phyloP scores from a whole-genome alignment of 2,797 vertebrate genomes.

The Phylloscopus collybita region DNA sequence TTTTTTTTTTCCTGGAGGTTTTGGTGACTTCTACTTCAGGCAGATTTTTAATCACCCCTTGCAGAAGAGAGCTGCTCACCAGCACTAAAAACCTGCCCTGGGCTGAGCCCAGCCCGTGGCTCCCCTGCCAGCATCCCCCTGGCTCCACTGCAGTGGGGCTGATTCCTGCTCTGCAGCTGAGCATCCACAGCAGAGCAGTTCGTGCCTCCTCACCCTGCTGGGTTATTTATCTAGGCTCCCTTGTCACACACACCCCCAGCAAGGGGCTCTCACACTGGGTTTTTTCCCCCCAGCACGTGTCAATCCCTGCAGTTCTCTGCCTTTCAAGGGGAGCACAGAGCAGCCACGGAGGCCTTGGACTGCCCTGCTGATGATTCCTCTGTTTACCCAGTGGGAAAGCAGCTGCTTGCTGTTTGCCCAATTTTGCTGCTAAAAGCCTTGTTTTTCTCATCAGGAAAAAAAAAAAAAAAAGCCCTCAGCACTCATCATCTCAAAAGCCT shows the following conservation, averaged over 20 bases:
- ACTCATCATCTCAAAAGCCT: background rate
- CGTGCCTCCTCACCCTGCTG: fast-evolving
- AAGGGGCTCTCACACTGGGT: background rate
- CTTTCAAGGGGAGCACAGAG: background rate
- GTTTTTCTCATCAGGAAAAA: background rate
- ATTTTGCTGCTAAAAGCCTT: background rate
- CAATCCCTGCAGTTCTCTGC: background rate
- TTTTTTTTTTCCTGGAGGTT: background rate
- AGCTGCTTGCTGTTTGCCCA: background rate
- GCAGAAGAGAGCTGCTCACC: background rate
- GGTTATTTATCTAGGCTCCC: background rate
- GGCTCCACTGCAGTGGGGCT: fast-evolving
- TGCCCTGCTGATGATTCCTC: background rate
- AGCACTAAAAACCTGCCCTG: background rate
- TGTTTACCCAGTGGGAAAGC: background rate
- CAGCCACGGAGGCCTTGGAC: background rate
- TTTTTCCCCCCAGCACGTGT: background rate
- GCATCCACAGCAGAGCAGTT: background rate
- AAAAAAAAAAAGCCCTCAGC: background rate
- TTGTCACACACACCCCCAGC: background rate
- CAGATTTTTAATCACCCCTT: background rate
- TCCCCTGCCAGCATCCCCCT: background rate
- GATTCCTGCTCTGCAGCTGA: background rate
- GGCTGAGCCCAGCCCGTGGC: fast-evolving
- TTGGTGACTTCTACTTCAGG: background rate